These are phyloP conservation scores for Lasioglossum morio DNA, from an alignment of 2,888 invertebrate genomes.

Conservation along the genomic window DNA sequence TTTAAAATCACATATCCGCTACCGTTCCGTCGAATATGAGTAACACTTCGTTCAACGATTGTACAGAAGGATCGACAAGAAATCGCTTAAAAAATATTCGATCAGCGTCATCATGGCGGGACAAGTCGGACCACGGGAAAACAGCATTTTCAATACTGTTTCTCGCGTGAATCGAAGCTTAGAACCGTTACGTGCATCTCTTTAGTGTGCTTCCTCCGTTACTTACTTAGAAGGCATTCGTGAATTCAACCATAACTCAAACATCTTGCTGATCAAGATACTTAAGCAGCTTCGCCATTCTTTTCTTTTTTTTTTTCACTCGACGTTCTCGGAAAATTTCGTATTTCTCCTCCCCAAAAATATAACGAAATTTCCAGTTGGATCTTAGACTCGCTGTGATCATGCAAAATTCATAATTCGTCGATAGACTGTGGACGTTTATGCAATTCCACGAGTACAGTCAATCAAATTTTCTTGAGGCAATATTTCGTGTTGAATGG, in stretches of 20 bases:
- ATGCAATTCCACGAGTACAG: not conserved
- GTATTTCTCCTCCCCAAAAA: not conserved
- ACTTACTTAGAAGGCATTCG: slow-evolving; percentile 21
- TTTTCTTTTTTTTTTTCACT: not conserved
- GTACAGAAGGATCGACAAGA: slow-evolving; percentile 21
- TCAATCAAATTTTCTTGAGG: too few relatives aligned
- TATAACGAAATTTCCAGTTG: not conserved
- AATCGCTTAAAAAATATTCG: slow-evolving; percentile 49
- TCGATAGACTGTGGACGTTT: not conserved
- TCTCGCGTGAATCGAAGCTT: slow-evolving; percentile 34
- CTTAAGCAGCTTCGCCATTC: not conserved
- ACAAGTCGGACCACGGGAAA: slow-evolving; percentile 31
- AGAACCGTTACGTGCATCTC: slow-evolving; percentile 26
- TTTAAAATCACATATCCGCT: slow-evolving; percentile 59
- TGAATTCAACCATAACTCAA: slow-evolving; percentile 23
- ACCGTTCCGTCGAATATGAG: slow-evolving; percentile 43
- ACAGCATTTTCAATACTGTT: slow-evolving; percentile 43
- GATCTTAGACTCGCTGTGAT: not conserved
- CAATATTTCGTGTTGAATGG: too few relatives aligned
- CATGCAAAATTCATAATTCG: not conserved
- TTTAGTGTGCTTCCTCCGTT: not conserved
- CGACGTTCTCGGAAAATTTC: not conserved
- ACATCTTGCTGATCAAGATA: not conserved
- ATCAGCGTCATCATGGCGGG: slow-evolving; percentile 11
- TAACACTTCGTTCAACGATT: slow-evolving; percentile 44